These are phyloP conservation scores for Tympanoctomys barrerae DNA, from an alignment of 2,797 vertebrate genomes.

Conservation along the genomic window DNA sequence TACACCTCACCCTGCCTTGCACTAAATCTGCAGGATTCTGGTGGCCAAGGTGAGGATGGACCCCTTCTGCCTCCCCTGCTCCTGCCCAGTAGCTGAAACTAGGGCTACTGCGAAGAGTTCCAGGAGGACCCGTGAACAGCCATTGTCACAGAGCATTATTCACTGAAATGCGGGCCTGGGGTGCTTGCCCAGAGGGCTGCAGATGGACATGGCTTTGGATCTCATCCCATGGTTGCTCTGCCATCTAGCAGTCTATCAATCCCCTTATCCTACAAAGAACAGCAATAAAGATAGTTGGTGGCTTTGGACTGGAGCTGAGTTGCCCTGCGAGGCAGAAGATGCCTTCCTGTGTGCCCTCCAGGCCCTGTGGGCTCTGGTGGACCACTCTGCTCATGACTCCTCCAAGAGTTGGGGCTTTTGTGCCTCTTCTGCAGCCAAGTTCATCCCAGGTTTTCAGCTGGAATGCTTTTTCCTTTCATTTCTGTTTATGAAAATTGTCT, in stretches of 20 bases:
- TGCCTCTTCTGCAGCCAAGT: neutral
- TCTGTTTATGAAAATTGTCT: neutral
- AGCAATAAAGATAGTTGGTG: neutral
- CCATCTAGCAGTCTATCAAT: neutral
- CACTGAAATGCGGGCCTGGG: fast-evolving
- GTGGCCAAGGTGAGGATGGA: neutral
- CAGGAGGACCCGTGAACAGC: neutral
- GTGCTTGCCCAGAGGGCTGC: too few relatives aligned
- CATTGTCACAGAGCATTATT: neutral
- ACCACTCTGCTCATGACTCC: neutral
- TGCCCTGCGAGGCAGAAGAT: neutral
- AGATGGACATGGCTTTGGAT: neutral
- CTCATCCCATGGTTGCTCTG: neutral
- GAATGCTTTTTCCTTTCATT: neutral
- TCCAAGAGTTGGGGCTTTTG: neutral
- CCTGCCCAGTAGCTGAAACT: neutral
- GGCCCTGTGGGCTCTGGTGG: fast-evolving
- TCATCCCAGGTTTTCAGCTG: too few relatives aligned
- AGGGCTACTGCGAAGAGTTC: neutral
- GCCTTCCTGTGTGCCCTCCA: neutral
- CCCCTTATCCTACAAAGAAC: neutral
- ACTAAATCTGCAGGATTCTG: neutral
- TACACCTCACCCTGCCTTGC: neutral
- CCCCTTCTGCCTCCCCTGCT: neutral
- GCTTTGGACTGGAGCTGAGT: neutral